A percentile compares a stretch with the other conserved stretches of the same genome.
Conservation (phyloP, 2,113 vertebrate genomes). For the Lepus americanus region DNA sequence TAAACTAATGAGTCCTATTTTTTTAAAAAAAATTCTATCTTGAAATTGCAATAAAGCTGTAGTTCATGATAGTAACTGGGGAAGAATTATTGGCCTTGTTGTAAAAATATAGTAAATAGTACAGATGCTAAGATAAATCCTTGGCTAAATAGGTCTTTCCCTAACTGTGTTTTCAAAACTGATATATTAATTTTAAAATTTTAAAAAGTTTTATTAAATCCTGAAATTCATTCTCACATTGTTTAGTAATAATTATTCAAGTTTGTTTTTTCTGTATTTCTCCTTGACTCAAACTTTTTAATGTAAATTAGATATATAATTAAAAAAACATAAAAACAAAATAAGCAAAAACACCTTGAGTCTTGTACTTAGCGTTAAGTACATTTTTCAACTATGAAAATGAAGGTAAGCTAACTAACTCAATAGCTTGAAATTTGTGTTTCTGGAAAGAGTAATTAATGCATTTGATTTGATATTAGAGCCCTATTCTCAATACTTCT, state of each 20-base stretch:
- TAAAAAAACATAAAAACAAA: neutral
- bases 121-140: constrained; percentile 72
- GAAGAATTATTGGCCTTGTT: constrained; percentile 69
- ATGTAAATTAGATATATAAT: neutral
- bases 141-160: constrained; percentile 23
- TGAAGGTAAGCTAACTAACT: neutral
- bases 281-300: neutral
- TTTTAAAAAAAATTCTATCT: constrained; percentile 50
- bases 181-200: constrained; percentile 21
- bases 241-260: constrained; percentile 35
- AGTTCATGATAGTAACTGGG: constrained; percentile 47
- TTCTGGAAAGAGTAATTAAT: neutral
- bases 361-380: neutral
- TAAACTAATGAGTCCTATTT: constrained; percentile 70
- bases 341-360: neutral
- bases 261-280: constrained; percentile 28
- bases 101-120: constrained; percentile 57
- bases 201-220: constrained; percentile 46
- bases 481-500: neutral
- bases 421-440: constrained; percentile 5
- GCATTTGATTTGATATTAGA: neutral
- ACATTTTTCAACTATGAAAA: constrained; percentile 20
- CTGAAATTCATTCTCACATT: neutral
- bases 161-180: constrained; percentile 35
- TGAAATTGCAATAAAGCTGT: constrained; percentile 68